These are phyloP conservation scores for Rallus limicola DNA, from an alignment of 2,113 vertebrate genomes.

Conservation along the genomic window DNA sequence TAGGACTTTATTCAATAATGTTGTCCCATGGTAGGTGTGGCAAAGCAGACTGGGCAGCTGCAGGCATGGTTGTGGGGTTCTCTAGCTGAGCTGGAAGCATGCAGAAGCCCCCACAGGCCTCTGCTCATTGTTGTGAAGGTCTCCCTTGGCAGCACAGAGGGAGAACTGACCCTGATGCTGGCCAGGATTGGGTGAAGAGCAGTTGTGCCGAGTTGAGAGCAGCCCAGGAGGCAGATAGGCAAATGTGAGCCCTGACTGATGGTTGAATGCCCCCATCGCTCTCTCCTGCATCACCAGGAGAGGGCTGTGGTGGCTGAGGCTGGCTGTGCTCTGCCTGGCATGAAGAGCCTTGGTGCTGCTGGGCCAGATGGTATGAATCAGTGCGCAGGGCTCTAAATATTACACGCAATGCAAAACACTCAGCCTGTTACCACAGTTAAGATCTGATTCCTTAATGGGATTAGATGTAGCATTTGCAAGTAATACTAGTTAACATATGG, in stretches of 20 bases:
- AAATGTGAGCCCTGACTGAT: neutral
- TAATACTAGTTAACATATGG: neutral
- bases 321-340: fast-evolving
- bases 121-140: neutral
- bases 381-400: neutral
- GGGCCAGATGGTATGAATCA: neutral
- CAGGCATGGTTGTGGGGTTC: neutral
- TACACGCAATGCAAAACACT: neutral
- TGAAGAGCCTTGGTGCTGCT: neutral
- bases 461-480: neutral
- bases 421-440: neutral
- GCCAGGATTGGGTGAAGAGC: neutral
- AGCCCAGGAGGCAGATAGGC: neutral
- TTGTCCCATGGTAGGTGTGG: neutral
- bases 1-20: neutral
- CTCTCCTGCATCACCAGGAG: neutral
- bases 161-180: neutral
- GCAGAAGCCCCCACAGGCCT: neutral
- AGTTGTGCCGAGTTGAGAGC: neutral
- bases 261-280: neutral
- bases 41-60: neutral
- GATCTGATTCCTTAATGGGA: neutral
- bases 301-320: neutral
- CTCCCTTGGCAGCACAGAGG: neutral
- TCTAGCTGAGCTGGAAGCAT: neutral